Conservation (phyloP, 2,113 vertebrate species). For the Larimichthys polyactis region DNA sequence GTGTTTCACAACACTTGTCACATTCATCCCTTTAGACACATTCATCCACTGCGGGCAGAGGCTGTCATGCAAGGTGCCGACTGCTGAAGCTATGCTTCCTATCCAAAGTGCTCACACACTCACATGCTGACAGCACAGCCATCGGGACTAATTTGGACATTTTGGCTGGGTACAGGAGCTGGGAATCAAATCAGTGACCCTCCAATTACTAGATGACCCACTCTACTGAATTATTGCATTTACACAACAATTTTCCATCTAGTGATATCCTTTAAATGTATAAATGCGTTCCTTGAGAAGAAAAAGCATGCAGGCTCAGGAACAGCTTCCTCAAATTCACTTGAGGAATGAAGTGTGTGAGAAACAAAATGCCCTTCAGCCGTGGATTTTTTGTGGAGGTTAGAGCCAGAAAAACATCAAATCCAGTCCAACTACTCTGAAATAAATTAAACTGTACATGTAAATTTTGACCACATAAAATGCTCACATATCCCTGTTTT, state of each 20-base stretch:
- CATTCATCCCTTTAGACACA: too few relatives aligned
- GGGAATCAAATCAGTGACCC: too few relatives aligned
- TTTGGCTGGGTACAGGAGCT: too few relatives aligned
- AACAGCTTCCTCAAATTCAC: constrained; percentile 10
- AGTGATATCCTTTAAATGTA: neutral
- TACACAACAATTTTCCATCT: neutral
- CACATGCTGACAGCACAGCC: too few relatives aligned
- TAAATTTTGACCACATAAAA: constrained; percentile 37
- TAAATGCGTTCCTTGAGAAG: constrained; percentile 9
- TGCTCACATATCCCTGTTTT: constrained; percentile 7
- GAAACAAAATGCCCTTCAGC: constrained; percentile 34
- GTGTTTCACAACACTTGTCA: too few relatives aligned
- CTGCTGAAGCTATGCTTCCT: too few relatives aligned
- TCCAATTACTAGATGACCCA: too few relatives aligned
- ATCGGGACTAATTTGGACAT: too few relatives aligned
- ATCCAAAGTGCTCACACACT: too few relatives aligned
- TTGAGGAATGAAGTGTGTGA: constrained; percentile 25
- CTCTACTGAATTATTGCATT: neutral
- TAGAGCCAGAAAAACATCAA: constrained; percentile 21
- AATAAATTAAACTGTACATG: constrained; percentile 12
- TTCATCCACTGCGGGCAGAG: too few relatives aligned
- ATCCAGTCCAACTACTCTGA: constrained; percentile 12
- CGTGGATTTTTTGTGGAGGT: constrained; percentile 1
- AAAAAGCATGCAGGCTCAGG: neutral
- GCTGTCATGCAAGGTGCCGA: too few relatives aligned